Percentiles rank a stretch among this genome's conserved stretches.
phyloP scores from a whole-genome alignment of 2,888 invertebrate genomes.

The Prenolepis imparis region DNA sequence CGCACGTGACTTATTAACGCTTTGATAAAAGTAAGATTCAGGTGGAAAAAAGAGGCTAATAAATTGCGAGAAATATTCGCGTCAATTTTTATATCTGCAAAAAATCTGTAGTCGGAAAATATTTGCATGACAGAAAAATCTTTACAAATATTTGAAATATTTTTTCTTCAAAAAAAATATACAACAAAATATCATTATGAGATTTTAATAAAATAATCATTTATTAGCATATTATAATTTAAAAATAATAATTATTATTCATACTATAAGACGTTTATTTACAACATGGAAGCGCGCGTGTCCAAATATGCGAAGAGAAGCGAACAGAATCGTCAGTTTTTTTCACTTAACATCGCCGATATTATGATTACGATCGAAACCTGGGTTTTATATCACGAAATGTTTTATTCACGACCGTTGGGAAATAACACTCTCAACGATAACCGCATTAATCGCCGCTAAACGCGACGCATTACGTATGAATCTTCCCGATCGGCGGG shows the following conservation, averaged over 20 bases:
- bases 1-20: conserved; percentile 23
- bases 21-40: conserved; percentile 2
- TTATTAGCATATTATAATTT: too few species aligned
- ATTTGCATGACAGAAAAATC: background rate
- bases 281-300: background rate
- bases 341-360: conserved; percentile 23
- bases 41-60: background rate
- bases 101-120: background rate
- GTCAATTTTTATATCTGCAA: background rate
- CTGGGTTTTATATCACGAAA: conserved; percentile 15
- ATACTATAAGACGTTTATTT: background rate
- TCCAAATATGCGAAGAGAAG: background rate
- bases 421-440: conserved; percentile 33
- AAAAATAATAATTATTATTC: conserved; percentile 36
- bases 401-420: conserved; percentile 39
- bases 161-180: too few species aligned
- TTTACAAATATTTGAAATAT: background rate
- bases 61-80: background rate
- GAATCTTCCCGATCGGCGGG: conserved; percentile 52
- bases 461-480: conserved; percentile 55
- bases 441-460: conserved; percentile 58
- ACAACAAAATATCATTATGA: too few species aligned
- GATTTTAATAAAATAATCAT: too few species aligned
- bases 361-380: background rate
- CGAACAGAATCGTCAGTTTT: background rate